Base-by-base conservation (phyloP, 2,797 vertebrate species). In the Acanthurus lineatus region DNA sequence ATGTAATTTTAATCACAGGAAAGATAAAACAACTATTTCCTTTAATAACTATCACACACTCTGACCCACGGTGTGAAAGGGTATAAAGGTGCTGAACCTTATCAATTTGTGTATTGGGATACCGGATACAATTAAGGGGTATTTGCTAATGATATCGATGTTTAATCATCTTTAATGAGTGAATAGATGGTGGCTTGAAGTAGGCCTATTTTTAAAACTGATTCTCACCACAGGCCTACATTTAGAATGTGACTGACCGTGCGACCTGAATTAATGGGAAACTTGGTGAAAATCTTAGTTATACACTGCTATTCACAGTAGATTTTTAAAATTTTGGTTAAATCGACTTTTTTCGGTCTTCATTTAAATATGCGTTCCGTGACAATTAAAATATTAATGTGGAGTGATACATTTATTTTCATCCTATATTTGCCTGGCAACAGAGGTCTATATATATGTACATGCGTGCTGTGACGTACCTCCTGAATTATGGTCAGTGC, bases 391-490 rank as follows among this genome's bases (percentile, higher is more conserved):
- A 81, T 78, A 86, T 92, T 80, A 73, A 89, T 82, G 73, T 44
- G 42, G 57, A 75, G 64, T 71, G 38, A 25, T 78, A 61, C 68
- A 90, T 89, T 86, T 76, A 79, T 82, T 90, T 85, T 66, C 63
- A 92, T 87, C 86, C 73, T 73, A 73, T 88, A 75, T 93, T 94
- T 94, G 93, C 95, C 94, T 92, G 87, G 94, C 88, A 95, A 95
- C 94, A 94, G 88, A 76, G 60, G 84, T 84, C 93, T 95, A 95
- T 93, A 95, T 96, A 94, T 88, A 88, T 86, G 84, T 89, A 62
- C 74, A 66, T 69, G 86, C 82, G 78, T 80, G 86, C 42, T 71
- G 61, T 92, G 93, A 94, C 93, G 91, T 88, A 84, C 77, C 79
- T 90, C 86, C 84, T 91, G 88, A 90, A 84, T 85, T 90, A 81